A percentile compares a stretch with the other conserved stretches of the same genome.
These are phyloP conservation scores for Conus canariensis DNA, from an alignment of 2,888 invertebrate species.

Conservation along the genomic window DNA sequence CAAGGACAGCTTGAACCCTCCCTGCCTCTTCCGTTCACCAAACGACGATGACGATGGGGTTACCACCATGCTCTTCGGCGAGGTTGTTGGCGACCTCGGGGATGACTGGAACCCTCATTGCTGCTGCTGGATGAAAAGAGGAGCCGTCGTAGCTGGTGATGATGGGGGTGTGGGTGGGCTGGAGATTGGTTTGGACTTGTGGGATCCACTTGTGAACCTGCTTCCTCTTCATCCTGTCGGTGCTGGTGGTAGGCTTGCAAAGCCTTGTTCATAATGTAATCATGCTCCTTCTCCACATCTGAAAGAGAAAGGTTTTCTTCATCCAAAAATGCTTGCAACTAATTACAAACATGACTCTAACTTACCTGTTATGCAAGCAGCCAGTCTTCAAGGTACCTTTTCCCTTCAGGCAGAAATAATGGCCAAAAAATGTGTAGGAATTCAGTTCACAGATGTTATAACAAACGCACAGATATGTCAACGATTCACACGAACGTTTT, in stretches of 20 bases:
- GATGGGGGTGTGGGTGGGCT: background rate
- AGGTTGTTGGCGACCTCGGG: background rate
- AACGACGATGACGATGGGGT: background rate
- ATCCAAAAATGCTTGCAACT: background rate
- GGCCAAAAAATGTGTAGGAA: too few relatives aligned
- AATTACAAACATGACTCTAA: background rate
- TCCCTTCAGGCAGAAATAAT: background rate
- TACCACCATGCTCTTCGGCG: background rate
- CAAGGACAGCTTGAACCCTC: conserved; percentile 34
- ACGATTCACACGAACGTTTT: too few relatives aligned
- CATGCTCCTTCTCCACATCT: conserved; percentile 68
- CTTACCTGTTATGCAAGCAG: background rate
- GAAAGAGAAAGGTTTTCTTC: conserved; percentile 37
- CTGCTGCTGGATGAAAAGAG: background rate
- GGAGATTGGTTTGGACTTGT: background rate
- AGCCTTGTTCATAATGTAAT: conserved; percentile 67
- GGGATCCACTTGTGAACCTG: background rate
- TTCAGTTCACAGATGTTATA: too few relatives aligned
- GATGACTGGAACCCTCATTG: background rate
- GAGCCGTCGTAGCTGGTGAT: background rate
- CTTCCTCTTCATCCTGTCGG: conserved; percentile 30
- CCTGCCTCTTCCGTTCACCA: background rate
- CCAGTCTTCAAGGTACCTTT: background rate
- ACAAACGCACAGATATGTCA: too few relatives aligned
- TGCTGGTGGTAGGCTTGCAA: conserved; percentile 63